phyloP scores from a whole-genome alignment of 2,113 vertebrate species.

The Desmodus rotundus region DNA sequence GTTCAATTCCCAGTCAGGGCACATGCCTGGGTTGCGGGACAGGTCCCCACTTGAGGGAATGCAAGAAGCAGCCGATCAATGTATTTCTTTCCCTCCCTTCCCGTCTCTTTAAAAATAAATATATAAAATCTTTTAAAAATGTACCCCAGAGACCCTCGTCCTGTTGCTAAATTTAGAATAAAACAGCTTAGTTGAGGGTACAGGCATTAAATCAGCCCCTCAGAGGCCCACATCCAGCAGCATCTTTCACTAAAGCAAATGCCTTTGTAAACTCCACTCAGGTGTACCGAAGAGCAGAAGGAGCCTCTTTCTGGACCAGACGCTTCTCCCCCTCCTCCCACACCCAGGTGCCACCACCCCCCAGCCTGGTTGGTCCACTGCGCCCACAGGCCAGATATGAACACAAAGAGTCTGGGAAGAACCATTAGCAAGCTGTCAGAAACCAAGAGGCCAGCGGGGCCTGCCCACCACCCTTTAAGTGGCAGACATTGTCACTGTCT shows the following conservation, averaged over 20 bases:
- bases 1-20: not conserved
- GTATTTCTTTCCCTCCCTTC: too few species aligned
- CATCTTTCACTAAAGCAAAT: not conserved
- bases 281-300: not conserved
- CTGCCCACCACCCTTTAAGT: not conserved
- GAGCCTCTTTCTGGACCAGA: not conserved
- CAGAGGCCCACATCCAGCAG: not conserved
- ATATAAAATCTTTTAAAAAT: not conserved
- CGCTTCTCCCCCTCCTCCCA: not conserved
- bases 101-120: not conserved
- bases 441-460: not conserved
- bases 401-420: not conserved
- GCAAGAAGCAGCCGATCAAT: not conserved
- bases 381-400: not conserved
- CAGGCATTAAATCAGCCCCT: slow-evolving; percentile 20
- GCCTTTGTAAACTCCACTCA: not conserved
- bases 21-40: not conserved
- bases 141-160: not conserved
- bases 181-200: not conserved
- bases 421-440: not conserved
- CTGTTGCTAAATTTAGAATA: not conserved
- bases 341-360: not conserved
- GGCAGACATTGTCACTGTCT: not conserved
- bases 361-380: not conserved
- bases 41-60: too few species aligned